Evolutionary conservation across 2,888 invertebrate genomes (phyloP), one percentile per base, ranked within the genome.

Genomic region (Lissocephala sabroskyi): DNA sequence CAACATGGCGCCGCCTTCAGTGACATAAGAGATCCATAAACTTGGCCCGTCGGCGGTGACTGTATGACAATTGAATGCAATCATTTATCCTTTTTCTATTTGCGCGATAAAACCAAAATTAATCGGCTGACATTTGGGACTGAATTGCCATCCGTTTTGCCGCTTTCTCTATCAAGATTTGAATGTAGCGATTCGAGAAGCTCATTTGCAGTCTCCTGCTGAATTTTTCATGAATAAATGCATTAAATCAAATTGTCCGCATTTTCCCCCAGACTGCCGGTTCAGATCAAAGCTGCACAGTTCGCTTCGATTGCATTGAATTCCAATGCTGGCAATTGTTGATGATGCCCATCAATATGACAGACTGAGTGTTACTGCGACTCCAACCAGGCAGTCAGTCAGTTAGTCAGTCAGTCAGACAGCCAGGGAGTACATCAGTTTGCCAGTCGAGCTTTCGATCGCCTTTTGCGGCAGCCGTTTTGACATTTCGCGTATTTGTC

Each of bases 331-430:
- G 59, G 55, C 59, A 55, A 59, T 59, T 29, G 45, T 53, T 58
- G 65, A 70, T 65, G 60, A 43, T 49, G 49, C 63, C 47, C 71
- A 75, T 71, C 71, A 75, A 75, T 75, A 75, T 58, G 49, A 50
- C 17, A 41, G 56, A 49, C 41, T 36, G 33, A 42, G 23, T 19
- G 48, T 37, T 17, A 16, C 16, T 16, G n/a, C n/a, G n/a, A n/a
- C n/a, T n/a, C n/a, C n/a, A n/a, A n/a, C 35, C 17, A 3, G 7
- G 4, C 1, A 35, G 13, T 23, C 23, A 13, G 17, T 13, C 6
- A 35, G 35, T 23, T 7, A 23, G 3, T 23, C 23, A 23, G 3
- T 23, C 23, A 5, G 23, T 23, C 3, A 23, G 23, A 5, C 23
- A 23, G 23, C 7, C 23, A n/a, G n/a, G n/a, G n/a, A 23, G 3